Percentiles rank a stretch among this genome's conserved stretches.
phyloP scores from a whole-genome alignment of 37 sponge, comb jelly and placozoan genomes.

The Diacarnus erythraeanus region DNA sequence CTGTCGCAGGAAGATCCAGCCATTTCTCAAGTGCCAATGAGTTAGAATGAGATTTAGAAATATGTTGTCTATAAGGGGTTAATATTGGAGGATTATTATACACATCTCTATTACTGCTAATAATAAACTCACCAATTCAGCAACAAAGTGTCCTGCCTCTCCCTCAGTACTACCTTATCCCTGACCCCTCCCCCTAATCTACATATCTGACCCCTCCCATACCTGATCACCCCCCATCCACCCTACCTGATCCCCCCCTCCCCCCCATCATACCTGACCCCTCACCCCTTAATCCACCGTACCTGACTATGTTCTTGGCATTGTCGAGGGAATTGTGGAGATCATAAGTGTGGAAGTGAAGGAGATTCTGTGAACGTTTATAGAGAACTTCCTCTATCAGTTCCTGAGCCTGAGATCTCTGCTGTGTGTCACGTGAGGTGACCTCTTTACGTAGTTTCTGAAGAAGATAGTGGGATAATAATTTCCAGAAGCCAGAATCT shows the following conservation, averaged over 20 bases:
- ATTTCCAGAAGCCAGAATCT: no score
- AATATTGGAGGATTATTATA: no score
- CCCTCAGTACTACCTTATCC: no score
- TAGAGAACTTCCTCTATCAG: conserved; percentile 37
- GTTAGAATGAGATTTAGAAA: conserved; percentile 5
- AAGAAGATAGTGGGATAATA: no score
- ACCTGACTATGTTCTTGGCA: conserved; percentile 53
- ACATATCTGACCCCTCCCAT: no score
- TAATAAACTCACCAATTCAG: no score
- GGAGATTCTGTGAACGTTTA: conserved; percentile 37
- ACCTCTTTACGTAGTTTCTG: conserved; percentile 16
- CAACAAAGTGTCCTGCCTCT: no score
- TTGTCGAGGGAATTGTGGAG: conserved; percentile 35
- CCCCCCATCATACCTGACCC: no score
- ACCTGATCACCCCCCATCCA: no score
- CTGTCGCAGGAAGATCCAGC: not conserved
- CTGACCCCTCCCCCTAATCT: no score
- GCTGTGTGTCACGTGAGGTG: conserved; percentile 7
- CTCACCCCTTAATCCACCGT: not conserved
- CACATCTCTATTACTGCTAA: no score
- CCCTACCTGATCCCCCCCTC: no score
- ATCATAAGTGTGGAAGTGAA: conserved; percentile 56
- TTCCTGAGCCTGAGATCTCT: not conserved
- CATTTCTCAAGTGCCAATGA: conserved; percentile 3
- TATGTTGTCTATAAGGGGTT: conserved; percentile 30